phyloP scores from a whole-genome alignment of 53 echinoderm and acorn worm genomes.

The Antedon mediterranea region DNA sequence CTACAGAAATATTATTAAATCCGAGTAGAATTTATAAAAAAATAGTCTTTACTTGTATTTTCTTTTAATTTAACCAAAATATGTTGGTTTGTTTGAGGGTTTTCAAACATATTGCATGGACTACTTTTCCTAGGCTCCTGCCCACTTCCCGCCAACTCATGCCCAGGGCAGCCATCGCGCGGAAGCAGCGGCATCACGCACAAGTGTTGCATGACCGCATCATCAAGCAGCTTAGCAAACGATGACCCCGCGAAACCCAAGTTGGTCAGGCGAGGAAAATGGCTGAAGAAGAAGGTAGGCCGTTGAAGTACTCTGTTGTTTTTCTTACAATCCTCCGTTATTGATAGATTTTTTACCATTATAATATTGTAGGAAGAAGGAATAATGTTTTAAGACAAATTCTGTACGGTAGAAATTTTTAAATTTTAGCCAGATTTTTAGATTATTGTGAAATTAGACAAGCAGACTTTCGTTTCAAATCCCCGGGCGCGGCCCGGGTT shows the following conservation, averaged over 20 bases:
- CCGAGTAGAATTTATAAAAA: background rate
- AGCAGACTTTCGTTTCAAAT: background rate
- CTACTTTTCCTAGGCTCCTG: background rate
- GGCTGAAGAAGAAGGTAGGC: conserved; percentile 1
- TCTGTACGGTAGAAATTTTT: background rate
- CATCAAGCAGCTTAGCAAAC: conserved; percentile 1
- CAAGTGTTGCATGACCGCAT: background rate
- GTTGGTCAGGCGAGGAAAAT: conserved; percentile 1
- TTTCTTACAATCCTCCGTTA: background rate
- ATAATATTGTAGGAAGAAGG: background rate
- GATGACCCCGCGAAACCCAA: conserved; percentile 1
- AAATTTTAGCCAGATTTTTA: background rate
- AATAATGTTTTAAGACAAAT: background rate
- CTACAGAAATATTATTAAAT: background rate
- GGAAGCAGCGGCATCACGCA: conserved; percentile 1
- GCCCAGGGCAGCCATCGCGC: conserved; percentile 1
- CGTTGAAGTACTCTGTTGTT: background rate
- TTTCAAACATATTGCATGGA: background rate
- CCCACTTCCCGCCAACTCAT: conserved; percentile 1
- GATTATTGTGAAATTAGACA: background rate
- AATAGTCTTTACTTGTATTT: background rate
- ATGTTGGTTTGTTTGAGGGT: background rate
- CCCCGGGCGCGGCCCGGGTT: background rate
- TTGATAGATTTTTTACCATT: background rate
- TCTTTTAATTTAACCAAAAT: background rate